Percentiles rank a stretch among this genome's conserved stretches.
phyloP scores from a whole-genome alignment of 2,797 vertebrate genomes.

The Peromyscus aztecus region DNA sequence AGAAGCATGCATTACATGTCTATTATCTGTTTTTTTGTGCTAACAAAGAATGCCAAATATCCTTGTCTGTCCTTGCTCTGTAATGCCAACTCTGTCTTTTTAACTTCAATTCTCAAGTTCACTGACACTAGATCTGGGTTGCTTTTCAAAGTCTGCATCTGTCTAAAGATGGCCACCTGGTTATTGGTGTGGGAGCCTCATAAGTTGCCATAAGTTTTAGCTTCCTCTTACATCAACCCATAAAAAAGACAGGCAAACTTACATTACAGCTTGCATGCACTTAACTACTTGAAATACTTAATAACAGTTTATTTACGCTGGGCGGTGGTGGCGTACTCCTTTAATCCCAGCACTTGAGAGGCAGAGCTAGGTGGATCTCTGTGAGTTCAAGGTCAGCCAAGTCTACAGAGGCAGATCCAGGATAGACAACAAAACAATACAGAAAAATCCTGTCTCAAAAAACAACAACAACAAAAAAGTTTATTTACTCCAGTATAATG shows the following conservation, averaged over 20 bases:
- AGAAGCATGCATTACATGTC: not conserved
- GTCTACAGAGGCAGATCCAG: too few relatives aligned
- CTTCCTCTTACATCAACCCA: slow-evolving; percentile 43
- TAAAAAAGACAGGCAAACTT: slow-evolving; percentile 21
- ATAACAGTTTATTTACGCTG: slow-evolving; percentile 7
- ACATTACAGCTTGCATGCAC: not conserved
- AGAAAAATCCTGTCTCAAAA: too few relatives aligned
- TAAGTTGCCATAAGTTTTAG: not conserved
- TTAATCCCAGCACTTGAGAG: too few relatives aligned
- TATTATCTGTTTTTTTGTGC: not conserved
- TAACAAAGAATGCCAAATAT: not conserved
- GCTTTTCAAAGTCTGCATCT: not conserved
- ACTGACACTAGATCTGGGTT: not conserved
- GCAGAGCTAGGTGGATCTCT: too few relatives aligned
- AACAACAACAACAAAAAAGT: too few relatives aligned
- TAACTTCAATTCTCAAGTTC: not conserved
- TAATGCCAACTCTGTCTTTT: slow-evolving; percentile 18
- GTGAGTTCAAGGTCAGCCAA: too few relatives aligned
- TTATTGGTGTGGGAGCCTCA: slow-evolving; percentile 18
- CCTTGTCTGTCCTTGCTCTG: not conserved
- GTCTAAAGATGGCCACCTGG: slow-evolving; percentile 26
- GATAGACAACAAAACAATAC: too few relatives aligned
- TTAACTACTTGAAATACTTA: slow-evolving; percentile 51
- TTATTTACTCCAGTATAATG: not conserved
- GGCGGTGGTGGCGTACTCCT: too few relatives aligned